Evolutionary conservation across 2,888 invertebrate genomes (phyloP).

Genomic region (Lacanobia wlatinum): DNA sequence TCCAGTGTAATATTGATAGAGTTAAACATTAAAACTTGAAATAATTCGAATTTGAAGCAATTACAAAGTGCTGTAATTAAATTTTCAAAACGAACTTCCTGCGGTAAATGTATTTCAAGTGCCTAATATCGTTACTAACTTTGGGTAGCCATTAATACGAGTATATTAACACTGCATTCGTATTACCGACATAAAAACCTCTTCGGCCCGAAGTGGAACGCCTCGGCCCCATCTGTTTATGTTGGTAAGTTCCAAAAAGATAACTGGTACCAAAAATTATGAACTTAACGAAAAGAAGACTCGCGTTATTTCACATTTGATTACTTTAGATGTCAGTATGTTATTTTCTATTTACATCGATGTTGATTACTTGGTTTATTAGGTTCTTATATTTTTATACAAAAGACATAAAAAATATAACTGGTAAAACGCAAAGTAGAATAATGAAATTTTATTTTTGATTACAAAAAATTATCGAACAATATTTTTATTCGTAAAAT

Average conservation of each 20-base stretch:
- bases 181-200: not conserved
- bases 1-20: constrained; percentile 3
- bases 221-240: not conserved
- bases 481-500: not conserved
- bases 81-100: constrained; percentile 29
- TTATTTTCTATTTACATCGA: not conserved
- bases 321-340: constrained; percentile 9
- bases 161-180: constrained; percentile 14
- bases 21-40: not conserved
- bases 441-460: not conserved
- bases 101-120: constrained; percentile 37
- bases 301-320: not conserved
- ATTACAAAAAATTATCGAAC: not conserved
- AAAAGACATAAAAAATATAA: not conserved
- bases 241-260: not conserved
- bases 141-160: constrained; percentile 40
- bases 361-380: not conserved
- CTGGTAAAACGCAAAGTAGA: not conserved
- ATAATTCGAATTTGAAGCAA: constrained; percentile 36
- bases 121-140: constrained; percentile 30
- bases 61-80: constrained; percentile 15
- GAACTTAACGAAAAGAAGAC: not conserved
- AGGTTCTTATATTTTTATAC: not conserved
- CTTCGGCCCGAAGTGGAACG: not conserved
- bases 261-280: not conserved